phyloP scores from a whole-genome alignment of 2,113 vertebrate species.

The Malurus elegans region DNA sequence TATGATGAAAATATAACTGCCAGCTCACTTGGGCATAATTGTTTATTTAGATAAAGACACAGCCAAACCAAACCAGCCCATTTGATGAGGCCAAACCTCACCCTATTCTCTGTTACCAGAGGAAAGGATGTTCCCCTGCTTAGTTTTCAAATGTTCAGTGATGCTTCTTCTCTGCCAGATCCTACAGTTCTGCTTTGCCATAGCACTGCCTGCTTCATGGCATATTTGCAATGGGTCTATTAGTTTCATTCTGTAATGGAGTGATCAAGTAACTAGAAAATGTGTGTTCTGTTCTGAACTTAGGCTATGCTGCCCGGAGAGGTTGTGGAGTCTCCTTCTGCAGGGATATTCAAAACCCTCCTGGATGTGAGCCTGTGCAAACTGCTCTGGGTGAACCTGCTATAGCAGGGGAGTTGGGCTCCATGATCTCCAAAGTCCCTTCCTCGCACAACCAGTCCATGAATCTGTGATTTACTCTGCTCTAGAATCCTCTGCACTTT shows the following conservation, averaged over 20 bases:
- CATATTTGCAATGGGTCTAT: not conserved
- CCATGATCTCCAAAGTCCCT: not conserved
- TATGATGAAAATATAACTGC: not conserved
- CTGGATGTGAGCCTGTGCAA: not conserved
- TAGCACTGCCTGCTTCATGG: not conserved
- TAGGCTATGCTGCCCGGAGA: not conserved
- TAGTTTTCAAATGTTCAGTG: not conserved
- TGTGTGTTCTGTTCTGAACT: not conserved
- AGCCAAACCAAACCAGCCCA: not conserved
- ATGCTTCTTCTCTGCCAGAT: not conserved
- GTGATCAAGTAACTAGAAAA: not conserved
- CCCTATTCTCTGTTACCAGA: not conserved
- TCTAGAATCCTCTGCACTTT: not conserved
- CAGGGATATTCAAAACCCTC: not conserved
- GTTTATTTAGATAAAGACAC: not conserved
- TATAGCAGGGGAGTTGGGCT: not conserved
- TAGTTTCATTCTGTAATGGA: not conserved
- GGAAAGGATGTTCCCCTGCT: not conserved
- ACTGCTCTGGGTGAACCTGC: not conserved
- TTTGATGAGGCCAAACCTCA: not conserved
- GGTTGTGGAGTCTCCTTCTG: not conserved
- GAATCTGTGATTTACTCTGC: not conserved
- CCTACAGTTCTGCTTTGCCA: not conserved
- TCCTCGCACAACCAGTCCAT: not conserved
- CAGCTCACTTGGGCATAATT: not conserved